Base-by-base conservation (phyloP, 1,140 invertebrate genomes). In the Dendroctonus ponderosae region DNA sequence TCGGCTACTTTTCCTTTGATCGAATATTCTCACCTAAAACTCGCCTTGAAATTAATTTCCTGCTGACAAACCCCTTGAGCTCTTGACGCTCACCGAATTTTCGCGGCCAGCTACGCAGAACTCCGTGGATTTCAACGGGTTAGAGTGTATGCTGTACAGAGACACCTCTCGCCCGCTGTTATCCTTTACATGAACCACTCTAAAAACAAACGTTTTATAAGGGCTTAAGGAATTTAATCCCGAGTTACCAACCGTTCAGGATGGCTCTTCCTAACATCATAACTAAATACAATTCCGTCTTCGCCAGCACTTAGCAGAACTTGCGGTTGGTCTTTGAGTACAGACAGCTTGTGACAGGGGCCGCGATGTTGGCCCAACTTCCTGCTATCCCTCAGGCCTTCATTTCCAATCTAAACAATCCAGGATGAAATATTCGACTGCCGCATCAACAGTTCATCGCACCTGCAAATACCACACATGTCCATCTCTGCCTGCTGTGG, bases 401-500 rank as follows among this genome's bases (percentile, higher is more conserved):
- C 79, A 49, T 70, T 75, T 75, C 79, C 74, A 81, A 72, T 78
- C 81, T 79, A 83, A 26, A 26, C 26, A 26, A 26, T 26, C 26
- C 26, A 26, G 26, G 1, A 70, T 26, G 26, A 26, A 26, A 26
- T 26, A 2, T 26, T 1, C 26, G 11, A n/a, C 7, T 52, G 11
- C 50, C 3, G 26, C 37, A 15, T 15, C 9, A 61, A 11, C 12
- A 3, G 38, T 26, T 11, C 2, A 6, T n/a, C 6, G 48, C 56
- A 67, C 58, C 38, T 68, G 60, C 5, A 58, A 14, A 44, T 65
- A 65, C 46, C 44, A 76, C 54, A 97, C 90, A 79, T 94, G 91
- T 26, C 94, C 94, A 82, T 98, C 95, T 51, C 92, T 84, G 12
- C 91, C 91, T 80, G 90, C 90, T 6, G 93, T 92, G 2, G 93